Conservation (phyloP, 2,888 invertebrate genomes). For the Melinopterus prodromus region DNA sequence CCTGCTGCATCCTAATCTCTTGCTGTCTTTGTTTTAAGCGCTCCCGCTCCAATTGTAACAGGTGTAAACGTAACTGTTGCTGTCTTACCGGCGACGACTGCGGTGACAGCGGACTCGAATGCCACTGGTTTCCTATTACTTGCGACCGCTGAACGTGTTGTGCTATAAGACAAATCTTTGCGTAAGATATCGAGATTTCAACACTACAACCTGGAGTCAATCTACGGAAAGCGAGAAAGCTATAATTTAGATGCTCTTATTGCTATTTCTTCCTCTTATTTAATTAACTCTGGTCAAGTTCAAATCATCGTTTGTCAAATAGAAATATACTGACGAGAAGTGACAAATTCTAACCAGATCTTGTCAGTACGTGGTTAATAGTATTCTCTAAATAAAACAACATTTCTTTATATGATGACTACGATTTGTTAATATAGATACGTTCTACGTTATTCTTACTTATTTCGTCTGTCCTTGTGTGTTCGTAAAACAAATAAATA, state of each 20-base stretch:
- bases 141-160: slow-evolving; percentile 65
- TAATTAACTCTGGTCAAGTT: too few relatives aligned
- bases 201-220: neutral
- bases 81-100: slow-evolving; percentile 70
- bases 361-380: neutral
- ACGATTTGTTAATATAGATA: slow-evolving; percentile 15
- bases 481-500: slow-evolving; percentile 17
- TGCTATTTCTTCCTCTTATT: neutral
- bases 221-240: neutral
- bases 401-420: slow-evolving; percentile 19
- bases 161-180: slow-evolving; percentile 54
- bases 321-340: neutral
- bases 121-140: slow-evolving; percentile 50
- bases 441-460: neutral
- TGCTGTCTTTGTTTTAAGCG: slow-evolving; percentile 88
- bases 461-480: neutral
- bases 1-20: slow-evolving; percentile 88
- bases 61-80: slow-evolving; percentile 81
- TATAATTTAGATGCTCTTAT: neutral
- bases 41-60: slow-evolving; percentile 88
- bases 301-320: neutral
- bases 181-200: too few relatives aligned
- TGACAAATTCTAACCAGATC: neutral
- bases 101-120: slow-evolving; percentile 62
- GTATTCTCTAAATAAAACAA: slow-evolving; percentile 31